Evolutionary conservation across 2,888 invertebrate genomes (phyloP), one percentile per base, ranked within the genome.

Genomic region (Xestia ashworthii): DNA sequence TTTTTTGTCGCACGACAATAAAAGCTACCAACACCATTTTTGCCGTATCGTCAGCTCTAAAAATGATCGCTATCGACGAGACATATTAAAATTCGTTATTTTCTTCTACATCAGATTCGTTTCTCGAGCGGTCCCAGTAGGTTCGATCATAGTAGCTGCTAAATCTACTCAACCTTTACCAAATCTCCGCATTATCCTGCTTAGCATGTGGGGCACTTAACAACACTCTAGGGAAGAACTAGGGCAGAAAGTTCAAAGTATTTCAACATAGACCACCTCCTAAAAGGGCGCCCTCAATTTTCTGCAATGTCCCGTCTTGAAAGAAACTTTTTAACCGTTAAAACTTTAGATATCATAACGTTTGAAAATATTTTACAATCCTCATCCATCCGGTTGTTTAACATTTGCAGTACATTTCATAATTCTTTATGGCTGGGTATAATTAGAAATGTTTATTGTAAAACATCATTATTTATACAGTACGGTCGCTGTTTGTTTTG

Each of bases 381-480:
- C 22, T 58, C 6, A 22, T 44, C 41, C 12, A 69, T 5, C 19
- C 14, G 60, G 9, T 72, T 80, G 53, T 60, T 41, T 46, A 74
- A 75, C 14, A 66, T 81, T 84, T 62, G 5, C 44, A 71, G 50
- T 64, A 41, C 32, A 73, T 58, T 64, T 71, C 41, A 67, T 68
- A 53, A 55, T 70, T 71, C 46, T 65, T 44, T 60, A 76, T 64
- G 32, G 19, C 5, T 22, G 66, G 62, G 19, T 85, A 85, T 82
- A 62, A 71, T 73, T 76, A 82, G 71, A 73, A 71, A 68, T 82
- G 83, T 83, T 85, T 83, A 69, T 71, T 86, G 53, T 68, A 74
- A 46, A 77, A 77, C 67, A 65, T 44, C 38, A 80, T 82, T 64
- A 83, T 71, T 71, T 85, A 83, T 85, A 64, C 68, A 77, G 64